Evolutionary conservation across 2,113 vertebrate genomes (phyloP), one percentile per base, ranked within the genome.

Genomic region (Saccopteryx leptura): DNA sequence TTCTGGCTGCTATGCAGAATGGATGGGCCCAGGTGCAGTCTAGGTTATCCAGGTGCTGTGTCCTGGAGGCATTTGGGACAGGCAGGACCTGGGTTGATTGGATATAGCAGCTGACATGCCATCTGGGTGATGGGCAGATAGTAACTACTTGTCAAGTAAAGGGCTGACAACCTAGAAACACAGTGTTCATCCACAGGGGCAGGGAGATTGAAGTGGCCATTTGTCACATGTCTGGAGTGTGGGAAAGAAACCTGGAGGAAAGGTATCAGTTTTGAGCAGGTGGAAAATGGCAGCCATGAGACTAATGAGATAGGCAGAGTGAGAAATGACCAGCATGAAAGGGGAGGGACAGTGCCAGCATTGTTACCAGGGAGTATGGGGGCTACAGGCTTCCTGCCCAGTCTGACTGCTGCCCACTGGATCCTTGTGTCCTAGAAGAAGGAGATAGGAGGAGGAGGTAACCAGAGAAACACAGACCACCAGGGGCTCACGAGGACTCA

Each of bases 101-200:
- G 56, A 23, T 18, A 46, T 4, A 15, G 80, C 61, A 21, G 18
- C 28, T 19, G 48, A 7, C 0, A 2, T 31, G 65, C 28, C 50
- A 31, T 56, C 60, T 75, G 83, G n/a, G 21, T 10, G 7, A n/a
- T 13, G 58, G 87, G 9, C 39, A 7, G 65, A 14, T 6, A 61
- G 88, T 6, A 12, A 15, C 46, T 58, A 50, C 39, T 61, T 3
- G 5, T 18, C 26, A 2, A 23, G n/a, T n/a, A 21, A 12, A 39
- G 7, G 58, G n/a, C 56, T 2, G 21, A 9, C 19, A 24, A 7
- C n/a, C 58, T 5, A 23, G n/a, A 6, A 1, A 9, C 2, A 24
- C 4, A 1, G n/a, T 4, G 0, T 13, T 21, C 54, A 9, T 0
- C 6, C 2, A 24, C 18, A 9, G 88, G 26, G 1, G 21, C 14